phyloP scores from a whole-genome alignment of 2,113 vertebrate species.

The Sceloporus undulatus region DNA sequence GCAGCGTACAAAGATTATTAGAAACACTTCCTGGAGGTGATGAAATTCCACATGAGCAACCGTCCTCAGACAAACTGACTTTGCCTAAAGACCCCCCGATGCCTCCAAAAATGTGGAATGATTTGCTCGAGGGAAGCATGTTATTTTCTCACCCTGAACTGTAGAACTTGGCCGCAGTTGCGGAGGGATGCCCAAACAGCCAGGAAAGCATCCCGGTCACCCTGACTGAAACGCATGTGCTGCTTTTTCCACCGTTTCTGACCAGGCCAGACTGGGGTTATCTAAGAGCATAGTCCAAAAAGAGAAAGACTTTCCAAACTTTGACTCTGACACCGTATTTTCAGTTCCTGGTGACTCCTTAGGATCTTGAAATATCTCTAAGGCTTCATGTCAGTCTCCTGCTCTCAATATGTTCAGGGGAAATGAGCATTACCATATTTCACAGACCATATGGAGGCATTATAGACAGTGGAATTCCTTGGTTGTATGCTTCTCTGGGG shows the following conservation, averaged over 20 bases:
- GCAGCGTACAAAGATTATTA: slow-evolving; percentile 1
- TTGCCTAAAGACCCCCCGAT: slow-evolving; percentile 50
- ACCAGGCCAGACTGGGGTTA: too few relatives aligned
- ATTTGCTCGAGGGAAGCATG: slow-evolving; percentile 64
- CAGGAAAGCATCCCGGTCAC: slow-evolving; percentile 19
- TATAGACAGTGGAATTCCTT: not conserved
- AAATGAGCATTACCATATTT: not conserved
- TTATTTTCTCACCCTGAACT: slow-evolving; percentile 44
- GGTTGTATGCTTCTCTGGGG: not conserved
- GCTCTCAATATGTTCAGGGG: too few relatives aligned
- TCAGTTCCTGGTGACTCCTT: slow-evolving; percentile 19
- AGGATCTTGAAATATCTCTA: slow-evolving; percentile 16
- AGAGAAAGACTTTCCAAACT: too few relatives aligned
- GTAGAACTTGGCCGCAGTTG: slow-evolving; percentile 52
- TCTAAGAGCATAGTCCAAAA: too few relatives aligned
- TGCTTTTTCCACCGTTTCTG: not conserved
- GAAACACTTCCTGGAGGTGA: not conserved
- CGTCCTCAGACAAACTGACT: slow-evolving; percentile 38
- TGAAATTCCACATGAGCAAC: slow-evolving; percentile 43
- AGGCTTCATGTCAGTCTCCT: not conserved
- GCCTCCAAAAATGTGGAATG: slow-evolving; percentile 70
- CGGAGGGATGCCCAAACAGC: slow-evolving; percentile 35
- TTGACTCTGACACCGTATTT: not conserved
- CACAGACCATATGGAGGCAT: not conserved
- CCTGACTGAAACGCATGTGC: slow-evolving; percentile 29